Evolutionary conservation across 2,888 invertebrate genomes (phyloP).

Genomic region (Mantis religiosa): DNA sequence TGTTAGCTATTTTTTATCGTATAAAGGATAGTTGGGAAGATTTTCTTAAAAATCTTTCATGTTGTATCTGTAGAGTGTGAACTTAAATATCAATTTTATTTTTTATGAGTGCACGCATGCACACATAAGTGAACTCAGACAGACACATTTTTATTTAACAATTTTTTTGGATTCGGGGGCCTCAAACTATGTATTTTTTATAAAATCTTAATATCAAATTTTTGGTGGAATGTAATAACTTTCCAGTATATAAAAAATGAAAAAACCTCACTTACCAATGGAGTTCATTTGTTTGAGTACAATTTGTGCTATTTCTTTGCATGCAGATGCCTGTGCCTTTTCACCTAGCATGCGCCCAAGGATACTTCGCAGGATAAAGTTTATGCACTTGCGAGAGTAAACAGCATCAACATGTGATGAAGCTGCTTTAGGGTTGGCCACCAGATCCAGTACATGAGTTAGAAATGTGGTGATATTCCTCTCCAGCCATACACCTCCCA

Average conservation of each 20-base stretch:
- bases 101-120: too few relatives aligned
- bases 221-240: too few relatives aligned
- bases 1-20: too few relatives aligned
- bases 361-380: constrained; percentile 87
- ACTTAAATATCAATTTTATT: too few relatives aligned
- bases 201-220: too few relatives aligned
- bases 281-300: constrained; percentile 93
- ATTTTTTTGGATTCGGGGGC: too few relatives aligned
- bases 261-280: constrained; percentile 50
- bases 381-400: constrained; percentile 91
- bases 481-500: constrained; percentile 94
- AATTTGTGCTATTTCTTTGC: constrained; percentile 88
- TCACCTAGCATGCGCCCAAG: constrained; percentile 94
- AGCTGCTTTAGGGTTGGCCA: constrained; percentile 92
- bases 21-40: too few relatives aligned
- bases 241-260: not conserved
- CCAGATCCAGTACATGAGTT: constrained; percentile 86
- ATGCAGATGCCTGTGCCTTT: constrained; percentile 93
- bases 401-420: constrained; percentile 97
- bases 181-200: too few relatives aligned
- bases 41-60: too few relatives aligned
- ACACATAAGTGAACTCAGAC: too few relatives aligned
- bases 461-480: constrained; percentile 81
- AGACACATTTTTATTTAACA: too few relatives aligned
- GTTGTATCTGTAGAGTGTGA: too few relatives aligned